A percentile compares a stretch with the other conserved stretches of the same genome.
Conservation (phyloP, 2,888 invertebrate species). For the Halictus ligatus region DNA sequence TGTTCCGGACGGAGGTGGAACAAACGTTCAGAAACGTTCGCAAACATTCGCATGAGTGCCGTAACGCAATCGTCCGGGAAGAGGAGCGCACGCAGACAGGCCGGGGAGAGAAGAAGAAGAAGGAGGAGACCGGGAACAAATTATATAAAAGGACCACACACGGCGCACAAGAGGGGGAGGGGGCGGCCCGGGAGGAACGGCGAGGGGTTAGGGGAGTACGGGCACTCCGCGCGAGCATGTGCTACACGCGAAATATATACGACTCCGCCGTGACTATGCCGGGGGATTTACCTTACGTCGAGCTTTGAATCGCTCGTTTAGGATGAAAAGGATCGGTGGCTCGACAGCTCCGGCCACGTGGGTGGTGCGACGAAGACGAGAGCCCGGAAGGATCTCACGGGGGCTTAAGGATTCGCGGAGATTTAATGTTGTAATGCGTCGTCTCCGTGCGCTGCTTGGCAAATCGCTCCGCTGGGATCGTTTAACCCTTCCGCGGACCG, state of each 20-base stretch:
- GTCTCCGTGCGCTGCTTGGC: slow-evolving; percentile 34
- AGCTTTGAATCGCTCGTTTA: slow-evolving; percentile 81
- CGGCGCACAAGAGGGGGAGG: slow-evolving; percentile 65
- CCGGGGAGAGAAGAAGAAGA: slow-evolving; percentile 3
- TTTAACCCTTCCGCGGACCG: slow-evolving; percentile 24
- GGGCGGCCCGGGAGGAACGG: slow-evolving; percentile 43
- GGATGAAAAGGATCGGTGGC: slow-evolving; percentile 81
- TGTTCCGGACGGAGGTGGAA: neutral
- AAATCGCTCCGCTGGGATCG: slow-evolving; percentile 41
- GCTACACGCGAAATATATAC: slow-evolving; percentile 75
- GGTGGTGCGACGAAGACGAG: slow-evolving; percentile 75
- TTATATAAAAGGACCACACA: slow-evolving; percentile 79
- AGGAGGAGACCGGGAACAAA: slow-evolving; percentile 67
- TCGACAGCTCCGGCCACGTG: slow-evolving; percentile 74
- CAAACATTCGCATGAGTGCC: slow-evolving; percentile 15
- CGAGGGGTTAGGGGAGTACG: slow-evolving; percentile 53
- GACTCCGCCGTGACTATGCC: slow-evolving; percentile 78
- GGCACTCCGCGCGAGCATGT: slow-evolving; percentile 60
- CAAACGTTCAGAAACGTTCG: neutral
- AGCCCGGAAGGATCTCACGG: slow-evolving; percentile 76
- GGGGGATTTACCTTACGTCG: slow-evolving; percentile 79
- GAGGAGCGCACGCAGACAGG: slow-evolving; percentile 8
- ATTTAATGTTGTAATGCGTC: slow-evolving; percentile 50
- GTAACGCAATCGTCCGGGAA: slow-evolving; percentile 8
- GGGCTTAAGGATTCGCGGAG: slow-evolving; percentile 57